Conservation (phyloP, 1,140 invertebrate genomes). For the Sycobia sp. region DNA sequence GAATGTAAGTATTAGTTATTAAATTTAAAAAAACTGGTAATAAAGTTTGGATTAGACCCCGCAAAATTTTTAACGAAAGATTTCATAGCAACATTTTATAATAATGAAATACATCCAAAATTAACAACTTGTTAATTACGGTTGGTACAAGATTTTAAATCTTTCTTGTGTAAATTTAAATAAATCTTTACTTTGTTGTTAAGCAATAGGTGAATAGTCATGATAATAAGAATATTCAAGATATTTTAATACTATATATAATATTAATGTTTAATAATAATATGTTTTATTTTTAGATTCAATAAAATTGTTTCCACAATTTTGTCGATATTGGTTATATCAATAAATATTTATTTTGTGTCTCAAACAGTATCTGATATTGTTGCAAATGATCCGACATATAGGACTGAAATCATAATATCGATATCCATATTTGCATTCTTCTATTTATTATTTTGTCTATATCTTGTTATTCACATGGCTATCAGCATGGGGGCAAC, state of each 20-base stretch:
- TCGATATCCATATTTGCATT: constrained; percentile 66
- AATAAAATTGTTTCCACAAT: constrained; percentile 73
- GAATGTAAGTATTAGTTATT: constrained; percentile 63
- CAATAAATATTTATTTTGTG: constrained; percentile 85
- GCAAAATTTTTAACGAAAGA: too few relatives aligned
- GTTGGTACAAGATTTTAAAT: background rate
- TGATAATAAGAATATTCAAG: too few relatives aligned
- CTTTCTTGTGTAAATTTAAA: too few relatives aligned
- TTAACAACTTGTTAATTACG: background rate
- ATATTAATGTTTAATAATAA: too few relatives aligned
- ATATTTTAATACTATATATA: too few relatives aligned
- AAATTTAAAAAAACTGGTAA: background rate
- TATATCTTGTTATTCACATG: constrained; percentile 76
- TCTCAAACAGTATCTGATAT: constrained; percentile 63
- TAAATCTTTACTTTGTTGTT: too few relatives aligned
- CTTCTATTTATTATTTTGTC: constrained; percentile 73
- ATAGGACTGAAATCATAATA: constrained; percentile 63
- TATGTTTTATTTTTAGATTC: constrained; percentile 65
- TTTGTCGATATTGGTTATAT: constrained; percentile 75
- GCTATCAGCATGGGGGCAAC: constrained; percentile 69
- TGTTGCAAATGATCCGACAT: constrained; percentile 55
- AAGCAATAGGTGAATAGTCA: too few relatives aligned
- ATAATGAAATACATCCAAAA: too few relatives aligned
- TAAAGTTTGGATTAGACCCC: too few relatives aligned
- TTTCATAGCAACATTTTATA: too few relatives aligned